Conservation (phyloP, 2,113 vertebrate genomes). For the Ptilonorhynchus violaceus region DNA sequence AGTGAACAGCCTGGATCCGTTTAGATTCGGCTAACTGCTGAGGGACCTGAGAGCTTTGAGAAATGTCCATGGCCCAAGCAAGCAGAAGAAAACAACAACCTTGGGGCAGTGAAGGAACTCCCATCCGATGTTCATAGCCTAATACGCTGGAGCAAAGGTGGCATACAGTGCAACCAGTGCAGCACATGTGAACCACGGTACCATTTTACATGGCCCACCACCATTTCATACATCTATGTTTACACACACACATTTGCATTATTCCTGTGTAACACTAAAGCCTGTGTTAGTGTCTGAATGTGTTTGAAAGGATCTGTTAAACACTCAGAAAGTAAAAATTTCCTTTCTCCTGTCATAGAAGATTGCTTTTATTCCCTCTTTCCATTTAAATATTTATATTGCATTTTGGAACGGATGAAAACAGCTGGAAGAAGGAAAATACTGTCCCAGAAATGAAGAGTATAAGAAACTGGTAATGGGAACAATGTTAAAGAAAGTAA, state of each 20-base stretch:
- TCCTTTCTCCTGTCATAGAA: neutral
- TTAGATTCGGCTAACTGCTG: neutral
- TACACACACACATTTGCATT: neutral
- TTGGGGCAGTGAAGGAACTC: neutral
- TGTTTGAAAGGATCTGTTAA: neutral
- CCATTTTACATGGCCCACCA: neutral
- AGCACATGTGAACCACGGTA: neutral
- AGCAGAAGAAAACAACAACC: neutral
- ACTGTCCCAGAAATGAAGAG: neutral
- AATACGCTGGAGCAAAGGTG: neutral
- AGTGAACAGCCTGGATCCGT: neutral
- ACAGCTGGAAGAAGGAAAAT: neutral
- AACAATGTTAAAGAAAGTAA: neutral
- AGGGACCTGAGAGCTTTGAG: neutral
- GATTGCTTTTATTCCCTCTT: neutral
- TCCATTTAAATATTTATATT: neutral
- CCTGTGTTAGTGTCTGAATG: neutral
- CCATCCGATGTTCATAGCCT: neutral
- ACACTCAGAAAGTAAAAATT: neutral
- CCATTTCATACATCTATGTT: neutral
- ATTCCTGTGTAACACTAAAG: neutral
- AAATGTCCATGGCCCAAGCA: neutral
- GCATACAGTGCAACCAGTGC: neutral
- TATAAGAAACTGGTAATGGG: neutral
- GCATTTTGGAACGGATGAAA: neutral